A percentile compares a stretch with the other conserved stretches of the same genome.
Conservation (phyloP, 1,140 invertebrate genomes). For the Philopotamus ludificatus region DNA sequence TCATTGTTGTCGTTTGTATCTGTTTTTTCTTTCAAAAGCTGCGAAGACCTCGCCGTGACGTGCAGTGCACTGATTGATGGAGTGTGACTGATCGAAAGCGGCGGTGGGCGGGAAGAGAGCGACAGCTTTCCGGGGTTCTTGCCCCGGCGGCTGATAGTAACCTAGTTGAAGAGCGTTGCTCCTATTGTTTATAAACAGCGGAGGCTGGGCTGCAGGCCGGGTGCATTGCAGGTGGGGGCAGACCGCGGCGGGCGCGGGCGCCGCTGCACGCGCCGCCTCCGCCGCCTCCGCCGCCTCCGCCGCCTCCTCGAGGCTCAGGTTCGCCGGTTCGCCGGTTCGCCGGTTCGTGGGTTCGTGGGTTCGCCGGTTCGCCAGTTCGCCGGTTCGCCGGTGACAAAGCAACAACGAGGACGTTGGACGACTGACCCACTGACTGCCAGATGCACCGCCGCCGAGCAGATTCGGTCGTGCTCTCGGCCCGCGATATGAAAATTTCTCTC, state of each 20-base stretch:
- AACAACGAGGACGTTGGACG: neutral
- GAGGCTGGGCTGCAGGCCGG: neutral
- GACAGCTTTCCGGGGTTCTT: slow-evolving; percentile 29
- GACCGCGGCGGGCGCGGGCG: neutral
- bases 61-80: too few species aligned
- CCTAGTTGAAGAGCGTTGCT: slow-evolving; percentile 27
- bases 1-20: too few species aligned
- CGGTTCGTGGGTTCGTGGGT: neutral
- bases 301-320: neutral
- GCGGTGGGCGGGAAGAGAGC: slow-evolving; percentile 18
- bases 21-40: too few species aligned
- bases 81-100: slow-evolving; percentile 23
- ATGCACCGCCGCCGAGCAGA: neutral
- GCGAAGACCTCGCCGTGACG: too few species aligned
- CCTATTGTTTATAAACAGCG: slow-evolving; percentile 26
- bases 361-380: too few species aligned
- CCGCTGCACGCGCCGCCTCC: neutral
- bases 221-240: neutral
- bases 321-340: neutral
- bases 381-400: neutral
- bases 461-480: neutral
- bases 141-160: slow-evolving; percentile 22
- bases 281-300: neutral
- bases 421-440: neutral
- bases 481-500: too few species aligned